Evolutionary conservation across 2,113 vertebrate species (phyloP).

Genomic region (Ariopsis seemanni): DNA sequence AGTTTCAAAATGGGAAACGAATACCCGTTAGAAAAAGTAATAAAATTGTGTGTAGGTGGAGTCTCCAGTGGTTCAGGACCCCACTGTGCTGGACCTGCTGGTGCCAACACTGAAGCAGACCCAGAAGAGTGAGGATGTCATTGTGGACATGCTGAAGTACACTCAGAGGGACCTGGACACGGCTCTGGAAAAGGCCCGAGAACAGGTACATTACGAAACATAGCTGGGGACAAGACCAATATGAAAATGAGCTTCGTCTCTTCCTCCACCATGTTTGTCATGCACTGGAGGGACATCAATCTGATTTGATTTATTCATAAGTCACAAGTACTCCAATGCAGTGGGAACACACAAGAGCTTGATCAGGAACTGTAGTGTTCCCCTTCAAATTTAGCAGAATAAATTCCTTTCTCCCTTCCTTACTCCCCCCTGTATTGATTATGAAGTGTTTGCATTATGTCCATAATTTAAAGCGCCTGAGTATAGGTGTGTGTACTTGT

Average conservation of each 20-base stretch:
- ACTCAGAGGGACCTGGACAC: constrained; percentile 89
- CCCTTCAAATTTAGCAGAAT: not conserved
- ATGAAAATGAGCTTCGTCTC: not conserved
- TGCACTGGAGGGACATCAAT: not conserved
- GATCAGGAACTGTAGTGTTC: not conserved
- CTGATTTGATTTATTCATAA: not conserved
- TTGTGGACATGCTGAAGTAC: constrained; percentile 87
- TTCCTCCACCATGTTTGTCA: not conserved
- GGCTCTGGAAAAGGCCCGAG: constrained; percentile 72
- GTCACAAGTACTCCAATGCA: not conserved
- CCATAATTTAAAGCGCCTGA: not conserved
- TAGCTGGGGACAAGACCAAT: not conserved
- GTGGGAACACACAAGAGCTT: not conserved
- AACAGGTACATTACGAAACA: not conserved
- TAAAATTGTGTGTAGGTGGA: constrained; percentile 45
- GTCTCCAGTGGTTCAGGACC: constrained; percentile 45
- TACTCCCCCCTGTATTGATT: too few species aligned
- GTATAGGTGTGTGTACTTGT: not conserved
- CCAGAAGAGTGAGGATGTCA: constrained; percentile 69
- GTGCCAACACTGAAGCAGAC: constrained; percentile 59
- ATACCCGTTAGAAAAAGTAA: too few species aligned
- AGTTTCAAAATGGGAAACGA: not conserved
- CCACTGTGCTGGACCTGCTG: constrained; percentile 53
- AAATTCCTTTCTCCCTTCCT: too few species aligned
- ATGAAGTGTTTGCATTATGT: not conserved